A percentile compares a stretch with the other conserved stretches of the same genome.
phyloP scores from a whole-genome alignment of 1,140 invertebrate genomes.

The Cydia fagiglandana region DNA sequence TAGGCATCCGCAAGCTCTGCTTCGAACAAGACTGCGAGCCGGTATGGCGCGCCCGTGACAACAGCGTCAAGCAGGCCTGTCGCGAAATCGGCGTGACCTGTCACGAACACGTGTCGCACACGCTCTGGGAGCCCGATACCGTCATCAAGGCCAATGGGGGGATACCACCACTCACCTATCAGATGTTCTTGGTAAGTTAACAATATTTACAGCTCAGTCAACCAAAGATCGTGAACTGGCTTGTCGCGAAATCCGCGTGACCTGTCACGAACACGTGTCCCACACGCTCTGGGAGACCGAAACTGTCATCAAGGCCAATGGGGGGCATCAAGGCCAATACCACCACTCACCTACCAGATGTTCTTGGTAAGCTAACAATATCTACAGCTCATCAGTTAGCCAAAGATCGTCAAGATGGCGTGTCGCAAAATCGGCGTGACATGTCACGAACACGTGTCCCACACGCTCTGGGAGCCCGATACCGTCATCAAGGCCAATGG shows the following conservation, averaged over 20 bases:
- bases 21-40: conserved; percentile 88
- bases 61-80: conserved; percentile 81
- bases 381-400: neutral
- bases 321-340: too few relatives aligned
- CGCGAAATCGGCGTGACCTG: conserved; percentile 79
- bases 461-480: conserved; percentile 86
- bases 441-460: conserved; percentile 83
- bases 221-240: conserved; percentile 75
- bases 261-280: conserved; percentile 82
- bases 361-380: conserved; percentile 80
- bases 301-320: conserved; percentile 83
- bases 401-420: conserved; percentile 76
- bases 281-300: conserved; percentile 87
- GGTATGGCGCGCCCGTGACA: conserved; percentile 83
- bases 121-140: conserved; percentile 84
- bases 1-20: conserved; percentile 78
- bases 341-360: conserved; percentile 87
- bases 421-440: conserved; percentile 81
- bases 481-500: conserved; percentile 84
- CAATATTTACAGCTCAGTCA: neutral
- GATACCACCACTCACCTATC: conserved; percentile 86
- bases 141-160: conserved; percentile 85
- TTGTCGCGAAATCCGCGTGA: conserved; percentile 80
- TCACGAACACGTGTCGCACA: conserved; percentile 84
- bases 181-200: conserved; percentile 83